These are phyloP conservation scores for Pachyramphus minor DNA, from an alignment of 2,113 vertebrate species.

Conservation along the genomic window DNA sequence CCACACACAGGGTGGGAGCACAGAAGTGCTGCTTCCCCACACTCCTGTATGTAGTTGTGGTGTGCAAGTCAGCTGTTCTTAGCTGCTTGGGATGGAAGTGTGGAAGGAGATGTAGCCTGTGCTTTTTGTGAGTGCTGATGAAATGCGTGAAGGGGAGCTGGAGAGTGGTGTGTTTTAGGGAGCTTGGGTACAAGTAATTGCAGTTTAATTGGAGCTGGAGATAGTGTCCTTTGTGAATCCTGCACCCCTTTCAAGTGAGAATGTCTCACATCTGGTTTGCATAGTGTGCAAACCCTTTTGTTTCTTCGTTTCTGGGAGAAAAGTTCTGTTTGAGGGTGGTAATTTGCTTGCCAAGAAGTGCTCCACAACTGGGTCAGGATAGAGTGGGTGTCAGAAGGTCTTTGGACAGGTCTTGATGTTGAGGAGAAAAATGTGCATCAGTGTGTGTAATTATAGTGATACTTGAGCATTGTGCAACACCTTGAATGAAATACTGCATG, in stretches of 20 bases:
- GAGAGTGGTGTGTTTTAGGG: neutral
- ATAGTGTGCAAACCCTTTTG: neutral
- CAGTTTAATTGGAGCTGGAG: neutral
- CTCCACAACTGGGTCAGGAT: neutral
- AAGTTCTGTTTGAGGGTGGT: neutral
- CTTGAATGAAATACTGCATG: neutral
- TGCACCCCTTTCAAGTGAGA: neutral
- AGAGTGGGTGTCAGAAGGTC: neutral
- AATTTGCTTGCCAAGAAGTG: neutral
- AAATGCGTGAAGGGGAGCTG: neutral
- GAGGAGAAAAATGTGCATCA: neutral
- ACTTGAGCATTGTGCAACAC: neutral
- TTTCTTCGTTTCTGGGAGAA: neutral
- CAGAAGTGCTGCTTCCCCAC: neutral
- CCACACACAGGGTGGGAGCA: rapidly evolving
- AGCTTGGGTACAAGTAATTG: neutral
- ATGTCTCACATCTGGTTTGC: neutral
- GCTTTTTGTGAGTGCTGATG: neutral
- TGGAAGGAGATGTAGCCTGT: neutral
- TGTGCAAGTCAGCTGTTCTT: neutral
- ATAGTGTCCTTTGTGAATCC: neutral
- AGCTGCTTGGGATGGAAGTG: neutral
- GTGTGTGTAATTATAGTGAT: neutral
- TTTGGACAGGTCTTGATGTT: neutral
- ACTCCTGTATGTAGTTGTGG: neutral